A percentile compares a stretch with the other conserved stretches of the same genome.
These are phyloP conservation scores for Panthera leo DNA, from an alignment of 2,113 vertebrate species.

Conservation along the genomic window DNA sequence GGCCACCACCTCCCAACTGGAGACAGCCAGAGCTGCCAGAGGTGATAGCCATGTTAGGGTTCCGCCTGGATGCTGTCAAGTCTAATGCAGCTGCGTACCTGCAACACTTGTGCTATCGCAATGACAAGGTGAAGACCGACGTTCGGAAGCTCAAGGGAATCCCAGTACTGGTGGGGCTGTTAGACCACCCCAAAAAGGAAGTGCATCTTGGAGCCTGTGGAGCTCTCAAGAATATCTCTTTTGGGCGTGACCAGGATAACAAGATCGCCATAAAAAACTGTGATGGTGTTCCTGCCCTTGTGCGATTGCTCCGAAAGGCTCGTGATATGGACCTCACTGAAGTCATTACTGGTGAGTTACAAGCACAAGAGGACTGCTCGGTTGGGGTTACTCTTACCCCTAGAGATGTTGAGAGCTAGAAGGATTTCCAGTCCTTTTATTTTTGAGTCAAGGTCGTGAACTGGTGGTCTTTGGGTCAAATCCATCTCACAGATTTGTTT, in stretches of 20 bases:
- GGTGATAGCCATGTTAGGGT: conserved; percentile 97
- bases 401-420: neutral
- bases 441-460: neutral
- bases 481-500: neutral
- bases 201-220: conserved; percentile 96
- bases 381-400: neutral
- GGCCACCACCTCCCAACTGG: conserved; percentile 85
- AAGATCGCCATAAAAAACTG: conserved; percentile 99
- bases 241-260: conserved; percentile 94
- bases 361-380: neutral
- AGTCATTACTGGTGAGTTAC: conserved; percentile 93
- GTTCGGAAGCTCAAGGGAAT: conserved; percentile 96
- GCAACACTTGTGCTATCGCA: conserved; percentile 96
- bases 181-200: conserved; percentile 97
- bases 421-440: neutral
- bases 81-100: conserved; percentile 96
- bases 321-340: conserved; percentile 94
- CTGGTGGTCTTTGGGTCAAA: neutral
- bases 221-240: conserved; percentile 98
- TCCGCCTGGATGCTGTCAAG: conserved; percentile 93
- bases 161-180: conserved; percentile 92
- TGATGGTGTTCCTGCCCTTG: conserved; percentile 93
- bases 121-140: conserved; percentile 97
- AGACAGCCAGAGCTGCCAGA: conserved; percentile 96
- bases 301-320: conserved; percentile 93